Evolutionary conservation across 2,888 invertebrate species (phyloP), one percentile per base, ranked within the genome.

Genomic region (Aricia artaxerxes): DNA sequence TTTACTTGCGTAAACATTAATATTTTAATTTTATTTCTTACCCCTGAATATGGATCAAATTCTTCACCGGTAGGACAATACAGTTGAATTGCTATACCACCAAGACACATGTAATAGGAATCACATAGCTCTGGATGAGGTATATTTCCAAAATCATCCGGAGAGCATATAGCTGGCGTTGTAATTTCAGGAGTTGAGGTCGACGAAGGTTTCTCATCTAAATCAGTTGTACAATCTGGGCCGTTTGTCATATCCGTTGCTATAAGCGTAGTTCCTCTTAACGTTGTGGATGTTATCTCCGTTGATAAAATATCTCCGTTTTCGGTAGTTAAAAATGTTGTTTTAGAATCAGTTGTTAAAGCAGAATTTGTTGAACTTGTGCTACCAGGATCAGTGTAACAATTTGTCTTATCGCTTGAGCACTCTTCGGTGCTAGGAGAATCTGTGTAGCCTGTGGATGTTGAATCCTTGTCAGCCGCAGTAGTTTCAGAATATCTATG

Each of bases 121-220:
- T 80, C 79, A 77, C 81, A 81, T 53, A 69, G 40, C 38, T 79
- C 78, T n/a, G 82, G 81, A 57, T 82, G 81, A 4, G 82, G 77
- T 11, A 81, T 16, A 24, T 79, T 77, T 13, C 80, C 81, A 1
- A 82, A 38, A 11, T 61, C 79, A n/a, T 49, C 44, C 11, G 80
- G 76, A 11, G 79, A 77, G 49, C 80, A 80, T 61, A 80, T 60
- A 13, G 78, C 53, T 61, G 81, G 72, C n/a, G 81, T 82, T 53
- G 78, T 79, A 7, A 53, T 76, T 78, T 38, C 78, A 24, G 57
- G 77, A 77, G 35, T 40, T 53, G 13, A 72, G 49, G 77, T 80
- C 57, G 78, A 78, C 11, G 61, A n/a, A 5, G 69, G 69, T 44
- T 44, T 40, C 31, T 44, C 31, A 24, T 57, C 57, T 16, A 75